These are phyloP conservation scores for Pollimyrus isidori DNA, from an alignment of 2,113 vertebrate genomes.

Conservation along the genomic window DNA sequence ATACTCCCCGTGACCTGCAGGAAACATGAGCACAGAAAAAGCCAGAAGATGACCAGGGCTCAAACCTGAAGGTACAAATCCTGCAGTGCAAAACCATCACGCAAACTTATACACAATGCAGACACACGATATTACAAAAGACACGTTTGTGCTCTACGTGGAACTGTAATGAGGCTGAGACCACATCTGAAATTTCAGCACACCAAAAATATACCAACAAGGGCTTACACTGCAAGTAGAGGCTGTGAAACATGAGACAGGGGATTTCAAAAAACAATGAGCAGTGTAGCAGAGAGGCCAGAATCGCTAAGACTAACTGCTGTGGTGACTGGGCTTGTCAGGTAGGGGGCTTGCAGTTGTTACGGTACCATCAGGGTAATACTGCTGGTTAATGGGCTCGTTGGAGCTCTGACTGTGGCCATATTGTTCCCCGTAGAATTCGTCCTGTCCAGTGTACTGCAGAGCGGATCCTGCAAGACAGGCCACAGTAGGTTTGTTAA, in stretches of 20 bases:
- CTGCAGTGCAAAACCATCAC: not conserved
- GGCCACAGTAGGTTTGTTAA: slow-evolving; percentile 39
- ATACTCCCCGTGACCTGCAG: slow-evolving; percentile 79
- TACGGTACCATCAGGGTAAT: slow-evolving; percentile 83
- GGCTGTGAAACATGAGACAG: slow-evolving; percentile 21
- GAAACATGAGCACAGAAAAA: slow-evolving; percentile 24
- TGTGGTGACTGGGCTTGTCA: not conserved
- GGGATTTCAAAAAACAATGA: not conserved
- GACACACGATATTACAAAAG: not conserved
- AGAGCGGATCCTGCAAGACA: slow-evolving; percentile 79
- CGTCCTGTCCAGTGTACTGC: slow-evolving; percentile 91
- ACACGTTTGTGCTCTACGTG: not conserved
- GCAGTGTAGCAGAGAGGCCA: slow-evolving; percentile 20
- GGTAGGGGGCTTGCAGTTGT: slow-evolving; percentile 19
- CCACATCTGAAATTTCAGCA: slow-evolving; percentile 53
- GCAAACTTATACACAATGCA: slow-evolving; percentile 2
- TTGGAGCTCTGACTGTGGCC: slow-evolving; percentile 80
- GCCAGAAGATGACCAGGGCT: slow-evolving; percentile 27
- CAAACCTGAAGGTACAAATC: not conserved
- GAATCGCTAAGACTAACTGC: not conserved
- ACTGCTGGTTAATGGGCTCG: slow-evolving; percentile 85
- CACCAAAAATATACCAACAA: slow-evolving; percentile 50
- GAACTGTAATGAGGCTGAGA: not conserved
- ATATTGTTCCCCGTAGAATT: slow-evolving; percentile 91
- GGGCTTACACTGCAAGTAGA: slow-evolving; percentile 34